These are phyloP conservation scores for Adineta ricciae DNA, from an alignment of 2,888 invertebrate species.

Conservation along the genomic window DNA sequence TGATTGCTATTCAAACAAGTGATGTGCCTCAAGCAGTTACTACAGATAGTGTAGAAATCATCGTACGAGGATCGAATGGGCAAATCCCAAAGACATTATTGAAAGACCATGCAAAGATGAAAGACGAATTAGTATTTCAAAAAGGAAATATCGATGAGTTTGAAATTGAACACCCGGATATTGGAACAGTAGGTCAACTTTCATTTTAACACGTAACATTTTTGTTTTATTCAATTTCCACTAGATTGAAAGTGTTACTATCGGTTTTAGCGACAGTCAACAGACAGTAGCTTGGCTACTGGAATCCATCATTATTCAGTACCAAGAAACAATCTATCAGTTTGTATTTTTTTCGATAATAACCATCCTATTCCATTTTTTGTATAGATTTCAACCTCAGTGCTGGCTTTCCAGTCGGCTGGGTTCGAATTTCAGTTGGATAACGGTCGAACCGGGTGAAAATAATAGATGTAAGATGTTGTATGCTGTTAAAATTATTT, in stretches of 20 bases:
- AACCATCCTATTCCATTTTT: too few relatives aligned
- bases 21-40: neutral
- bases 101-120: neutral
- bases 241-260: neutral
- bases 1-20: neutral
- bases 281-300: neutral
- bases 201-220: neutral
- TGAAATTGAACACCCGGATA: neutral
- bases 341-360: neutral
- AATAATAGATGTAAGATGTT: neutral
- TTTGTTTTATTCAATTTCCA: neutral
- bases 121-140: neutral
- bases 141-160: constrained; percentile 5
- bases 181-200: neutral
- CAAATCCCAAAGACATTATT: neutral
- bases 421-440: neutral
- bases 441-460: neutral
- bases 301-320: neutral
- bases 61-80: neutral
- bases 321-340: neutral
- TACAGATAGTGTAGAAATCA: neutral
- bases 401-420: neutral
- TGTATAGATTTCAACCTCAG: neutral
- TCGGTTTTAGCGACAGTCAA: neutral
- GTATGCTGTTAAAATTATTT: neutral